These are phyloP conservation scores for Champsocephalus esox DNA, from an alignment of 2,797 vertebrate species.

Conservation along the genomic window DNA sequence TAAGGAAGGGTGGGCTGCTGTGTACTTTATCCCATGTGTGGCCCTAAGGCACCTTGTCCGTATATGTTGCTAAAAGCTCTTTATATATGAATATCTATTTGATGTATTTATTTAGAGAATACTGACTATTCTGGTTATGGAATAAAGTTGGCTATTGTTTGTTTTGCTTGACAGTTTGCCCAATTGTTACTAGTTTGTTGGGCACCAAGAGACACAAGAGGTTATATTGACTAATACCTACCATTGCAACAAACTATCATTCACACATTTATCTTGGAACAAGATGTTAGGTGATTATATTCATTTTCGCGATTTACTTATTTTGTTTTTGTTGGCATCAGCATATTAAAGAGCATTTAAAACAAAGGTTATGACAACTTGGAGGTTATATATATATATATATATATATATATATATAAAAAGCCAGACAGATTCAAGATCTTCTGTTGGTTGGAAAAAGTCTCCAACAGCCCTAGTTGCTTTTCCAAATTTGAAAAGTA, in stretches of 20 bases:
- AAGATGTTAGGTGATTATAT: constrained; percentile 1
- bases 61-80: too few relatives aligned
- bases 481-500: constrained; percentile 34
- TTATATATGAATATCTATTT: constrained; percentile 7
- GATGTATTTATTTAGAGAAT: constrained; percentile 32
- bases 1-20: constrained; percentile 58
- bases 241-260: constrained; percentile 11
- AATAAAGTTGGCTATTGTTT: constrained; percentile 25
- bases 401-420: constrained; percentile 18
- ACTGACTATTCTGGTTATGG: constrained; percentile 12
- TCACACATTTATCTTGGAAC: constrained; percentile 1
- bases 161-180: constrained; percentile 42
- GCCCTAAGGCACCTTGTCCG: constrained; percentile 41
- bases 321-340: constrained; percentile 7
- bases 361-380: constrained; percentile 10
- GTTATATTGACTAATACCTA: neutral
- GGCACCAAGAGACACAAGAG: constrained; percentile 3
- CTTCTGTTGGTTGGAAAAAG: constrained; percentile 23
- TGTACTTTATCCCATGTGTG: constrained; percentile 70
- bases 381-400: constrained; percentile 9
- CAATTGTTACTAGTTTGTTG: constrained; percentile 29
- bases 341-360: constrained; percentile 7
- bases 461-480: neutral
- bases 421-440: constrained; percentile 20
- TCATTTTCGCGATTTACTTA: constrained; percentile 4